Percentiles rank a stretch among this genome's conserved stretches.
Conservation (phyloP, 2,797 vertebrate species). For the Galaxias olidus region DNA sequence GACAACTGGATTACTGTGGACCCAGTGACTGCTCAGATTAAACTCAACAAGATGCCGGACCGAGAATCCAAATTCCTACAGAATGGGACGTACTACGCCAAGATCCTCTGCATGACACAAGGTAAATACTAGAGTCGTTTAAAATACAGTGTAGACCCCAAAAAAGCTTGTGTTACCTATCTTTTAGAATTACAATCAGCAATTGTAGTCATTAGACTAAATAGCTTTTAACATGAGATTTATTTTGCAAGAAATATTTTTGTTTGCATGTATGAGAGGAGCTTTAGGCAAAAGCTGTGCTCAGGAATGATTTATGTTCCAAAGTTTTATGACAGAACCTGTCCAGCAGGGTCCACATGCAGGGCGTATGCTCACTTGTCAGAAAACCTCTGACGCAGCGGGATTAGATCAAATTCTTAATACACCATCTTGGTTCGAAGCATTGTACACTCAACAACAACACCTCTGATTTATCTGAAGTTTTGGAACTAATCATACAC, state of each 20-base stretch:
- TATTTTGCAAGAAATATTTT: too few relatives aligned
- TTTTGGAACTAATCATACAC: too few relatives aligned
- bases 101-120: slow-evolving; percentile 83
- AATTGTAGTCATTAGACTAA: not conserved
- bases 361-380: not conserved
- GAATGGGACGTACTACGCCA: slow-evolving; percentile 87
- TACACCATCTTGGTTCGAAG: too few relatives aligned
- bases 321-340: not conserved
- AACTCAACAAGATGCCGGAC: slow-evolving; percentile 81
- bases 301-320: too few relatives aligned
- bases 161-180: not conserved
- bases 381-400: not conserved
- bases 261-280: not conserved
- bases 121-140: slow-evolving; percentile 69
- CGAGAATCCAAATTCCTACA: slow-evolving; percentile 82
- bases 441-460: too few relatives aligned
- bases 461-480: too few relatives aligned
- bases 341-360: not conserved
- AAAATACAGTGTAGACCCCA: not conserved
- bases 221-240: not conserved
- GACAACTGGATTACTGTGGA: slow-evolving; percentile 88
- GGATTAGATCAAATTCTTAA: not conserved
- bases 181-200: not conserved
- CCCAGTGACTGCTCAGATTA: slow-evolving; percentile 85
- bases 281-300: too few relatives aligned